Base-by-base conservation (phyloP, 2,888 invertebrate genomes). In the Heliconius cydno region DNA sequence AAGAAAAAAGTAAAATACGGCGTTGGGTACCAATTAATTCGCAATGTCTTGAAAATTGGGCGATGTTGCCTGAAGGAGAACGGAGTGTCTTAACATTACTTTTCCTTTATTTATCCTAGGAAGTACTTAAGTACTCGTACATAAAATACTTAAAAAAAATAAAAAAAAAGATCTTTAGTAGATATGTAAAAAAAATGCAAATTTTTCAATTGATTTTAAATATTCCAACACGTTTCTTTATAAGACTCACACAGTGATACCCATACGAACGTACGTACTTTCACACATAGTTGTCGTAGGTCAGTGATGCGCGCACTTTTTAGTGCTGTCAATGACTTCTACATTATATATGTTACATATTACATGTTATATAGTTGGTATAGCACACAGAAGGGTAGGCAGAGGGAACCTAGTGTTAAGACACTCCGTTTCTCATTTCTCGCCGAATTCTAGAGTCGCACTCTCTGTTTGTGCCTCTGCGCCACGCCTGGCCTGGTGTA, bases 271-370 rank as follows among this genome's bases (percentile, higher is more conserved):
- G 76, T 65, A 34, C 28, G 10, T n/a, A 76, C 76, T 30, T 76
- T 67, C 52, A 76, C 70, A 63, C 66, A 67, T 41, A 67, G 74
- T 79, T 79, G 79, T 34, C 65, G 65, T 71, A 76, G 79, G 79
- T 79, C 78, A 79, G 78, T 79, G 78, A 52, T 78, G 78, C 67
- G 57, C 78, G 52, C 74, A 79, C 74, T 79, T 79, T 75, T 79
- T 79, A 70, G 52, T 75, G 67, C 74, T 79, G 78, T 68, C 78
- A 79, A 74, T 79, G 74, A 74, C 78, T 79, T 52, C 22, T 63
- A 38, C 68, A 67, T n/a, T 28, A 57, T 68, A 68, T 74, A 60
- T 68, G 60, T 41, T 63, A 60, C 63, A 19, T 77, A 60, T 70
- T 73, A n/a, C 65, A n/a, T 28, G 1, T 10, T 60, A 60, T 60